Evolutionary conservation across 1,140 invertebrate genomes (phyloP).

Genomic region (Trichogramma pretiosum): DNA sequence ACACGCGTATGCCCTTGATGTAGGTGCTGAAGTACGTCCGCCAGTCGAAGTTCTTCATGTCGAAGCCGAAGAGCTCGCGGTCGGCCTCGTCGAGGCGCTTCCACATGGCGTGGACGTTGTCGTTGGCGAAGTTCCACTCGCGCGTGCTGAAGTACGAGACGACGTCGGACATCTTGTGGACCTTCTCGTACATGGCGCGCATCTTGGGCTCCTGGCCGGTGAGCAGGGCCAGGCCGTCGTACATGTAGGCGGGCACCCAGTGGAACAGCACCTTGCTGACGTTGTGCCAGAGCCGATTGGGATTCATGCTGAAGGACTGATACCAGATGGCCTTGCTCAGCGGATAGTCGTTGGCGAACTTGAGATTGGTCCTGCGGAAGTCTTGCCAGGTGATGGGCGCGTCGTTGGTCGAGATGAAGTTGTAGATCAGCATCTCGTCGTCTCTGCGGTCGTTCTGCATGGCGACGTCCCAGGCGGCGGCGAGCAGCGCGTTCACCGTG

Average conservation of each 20-base stretch:
- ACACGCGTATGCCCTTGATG: constrained; percentile 55
- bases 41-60: constrained; percentile 61
- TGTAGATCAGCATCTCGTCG: constrained; percentile 55
- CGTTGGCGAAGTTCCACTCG: constrained; percentile 63
- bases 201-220: constrained; percentile 57
- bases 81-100: constrained; percentile 50
- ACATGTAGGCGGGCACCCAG: constrained; percentile 53
- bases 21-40: constrained; percentile 56
- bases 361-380: constrained; percentile 46
- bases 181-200: constrained; percentile 62
- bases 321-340: constrained; percentile 51
- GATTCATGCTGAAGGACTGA: constrained; percentile 47
- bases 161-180: constrained; percentile 62
- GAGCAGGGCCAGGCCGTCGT: constrained; percentile 48
- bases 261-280: constrained; percentile 51
- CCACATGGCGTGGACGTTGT: constrained; percentile 53
- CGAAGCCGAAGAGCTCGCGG: constrained; percentile 57
- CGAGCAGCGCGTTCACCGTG: constrained; percentile 66
- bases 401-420: constrained; percentile 60
- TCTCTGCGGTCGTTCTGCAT: constrained; percentile 30
- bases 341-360: constrained; percentile 46
- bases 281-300: constrained; percentile 45
- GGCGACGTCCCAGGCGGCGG: constrained; percentile 60
- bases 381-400: constrained; percentile 60
- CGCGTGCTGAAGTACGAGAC: constrained; percentile 64